These are phyloP conservation scores for Saccostrea cuccullata DNA, from an alignment of 1,140 invertebrate genomes.

Conservation along the genomic window DNA sequence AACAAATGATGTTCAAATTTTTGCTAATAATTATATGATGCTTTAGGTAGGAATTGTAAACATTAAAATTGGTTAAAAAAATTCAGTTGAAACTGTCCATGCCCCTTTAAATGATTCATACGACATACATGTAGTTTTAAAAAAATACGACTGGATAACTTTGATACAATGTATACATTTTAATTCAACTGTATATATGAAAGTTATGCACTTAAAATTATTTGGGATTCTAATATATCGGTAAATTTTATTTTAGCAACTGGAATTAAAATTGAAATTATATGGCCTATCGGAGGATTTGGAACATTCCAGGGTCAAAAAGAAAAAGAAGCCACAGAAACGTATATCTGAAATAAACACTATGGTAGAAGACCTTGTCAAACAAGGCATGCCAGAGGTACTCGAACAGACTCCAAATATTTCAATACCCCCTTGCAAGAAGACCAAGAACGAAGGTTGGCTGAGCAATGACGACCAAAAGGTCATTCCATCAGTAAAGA, in stretches of 20 bases:
- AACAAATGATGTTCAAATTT: no score
- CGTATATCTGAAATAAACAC: neutral
- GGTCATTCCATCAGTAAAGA: neutral
- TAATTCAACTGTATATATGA: neutral
- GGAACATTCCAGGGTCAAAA: neutral
- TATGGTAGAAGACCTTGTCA: neutral
- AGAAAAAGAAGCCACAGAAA: neutral
- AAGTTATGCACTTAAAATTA: neutral
- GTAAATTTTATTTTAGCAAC: neutral
- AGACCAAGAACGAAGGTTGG: neutral
- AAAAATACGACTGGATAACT: no score
- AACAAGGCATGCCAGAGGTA: neutral
- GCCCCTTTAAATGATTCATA: neutral
- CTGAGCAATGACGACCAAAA: neutral
- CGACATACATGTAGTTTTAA: neutral
- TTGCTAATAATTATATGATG: no score
- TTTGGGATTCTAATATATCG: neutral
- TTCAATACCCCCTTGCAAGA: neutral
- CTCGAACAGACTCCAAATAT: neutral
- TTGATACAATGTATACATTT: neutral
- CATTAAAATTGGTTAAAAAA: no score
- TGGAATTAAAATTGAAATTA: conserved; percentile 6
- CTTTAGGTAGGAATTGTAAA: no score
- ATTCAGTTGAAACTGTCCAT: neutral
- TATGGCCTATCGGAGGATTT: neutral